Evolutionary conservation across 2,113 vertebrate species (phyloP).

Genomic region (Pseudopipra pipra): DNA sequence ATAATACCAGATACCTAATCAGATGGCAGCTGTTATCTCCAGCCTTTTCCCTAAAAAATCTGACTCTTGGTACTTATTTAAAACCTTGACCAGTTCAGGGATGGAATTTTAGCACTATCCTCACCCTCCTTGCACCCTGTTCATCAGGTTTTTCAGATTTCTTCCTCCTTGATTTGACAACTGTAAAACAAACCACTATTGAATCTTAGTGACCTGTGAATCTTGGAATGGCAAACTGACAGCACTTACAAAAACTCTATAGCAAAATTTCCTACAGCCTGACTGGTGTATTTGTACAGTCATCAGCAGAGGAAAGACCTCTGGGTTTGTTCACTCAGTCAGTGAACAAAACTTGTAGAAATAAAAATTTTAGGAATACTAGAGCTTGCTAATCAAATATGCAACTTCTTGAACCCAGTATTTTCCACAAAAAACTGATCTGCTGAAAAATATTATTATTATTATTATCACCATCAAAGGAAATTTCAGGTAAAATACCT

Average conservation of each 20-base stretch:
- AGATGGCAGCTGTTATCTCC: not conserved
- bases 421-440: not conserved
- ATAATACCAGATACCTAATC: not conserved
- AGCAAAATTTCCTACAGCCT: not conserved
- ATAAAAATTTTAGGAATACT: not conserved
- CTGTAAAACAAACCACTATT: not conserved
- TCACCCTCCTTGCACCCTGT: not conserved
- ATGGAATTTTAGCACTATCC: not conserved
- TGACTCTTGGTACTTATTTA: not conserved
- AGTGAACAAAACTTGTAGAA: not conserved
- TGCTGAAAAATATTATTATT: not conserved
- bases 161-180: not conserved
- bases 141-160: not conserved
- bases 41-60: not conserved
- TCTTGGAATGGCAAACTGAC: not conserved
- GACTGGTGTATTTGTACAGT: not conserved
- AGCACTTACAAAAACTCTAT: not conserved
- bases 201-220: not conserved
- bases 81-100: not conserved
- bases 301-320: not conserved
- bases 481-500: not conserved
- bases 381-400: not conserved
- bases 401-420: not conserved
- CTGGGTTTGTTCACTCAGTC: not conserved
- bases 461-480: not conserved